These are phyloP conservation scores for Ctenopoma kingsleyae DNA, from an alignment of 2,797 vertebrate genomes.

Conservation along the genomic window DNA sequence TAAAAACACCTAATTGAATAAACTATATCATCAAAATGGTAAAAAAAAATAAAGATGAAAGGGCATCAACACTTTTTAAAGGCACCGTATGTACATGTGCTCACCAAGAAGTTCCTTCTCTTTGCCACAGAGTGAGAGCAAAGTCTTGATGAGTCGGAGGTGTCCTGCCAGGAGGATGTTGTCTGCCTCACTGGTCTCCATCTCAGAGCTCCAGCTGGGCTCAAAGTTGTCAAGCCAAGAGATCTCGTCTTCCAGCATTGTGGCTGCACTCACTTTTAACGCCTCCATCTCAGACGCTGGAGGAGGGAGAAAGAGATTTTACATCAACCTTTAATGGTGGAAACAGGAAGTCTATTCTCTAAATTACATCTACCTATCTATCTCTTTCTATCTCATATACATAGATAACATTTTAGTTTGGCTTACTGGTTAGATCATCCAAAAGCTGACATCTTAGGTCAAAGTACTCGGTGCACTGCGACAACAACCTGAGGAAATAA, in stretches of 20 bases:
- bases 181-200: constrained; percentile 97
- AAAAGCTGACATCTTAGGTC: constrained; percentile 96
- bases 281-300: constrained; percentile 97
- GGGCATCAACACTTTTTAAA: background rate
- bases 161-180: constrained; percentile 97
- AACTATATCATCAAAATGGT: background rate
- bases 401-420: background rate
- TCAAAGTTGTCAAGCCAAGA: constrained; percentile 99
- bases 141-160: constrained; percentile 96
- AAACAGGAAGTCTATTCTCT: background rate
- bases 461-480: constrained; percentile 98
- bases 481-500: constrained; percentile 87
- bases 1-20: no score
- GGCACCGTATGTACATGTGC: constrained; percentile 16
- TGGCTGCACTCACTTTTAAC: constrained; percentile 92
- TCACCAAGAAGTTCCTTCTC: constrained; percentile 98
- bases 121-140: constrained; percentile 94
- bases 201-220: constrained; percentile 95
- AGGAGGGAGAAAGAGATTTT: background rate
- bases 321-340: constrained; percentile 1
- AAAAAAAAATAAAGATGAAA: background rate
- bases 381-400: no score
- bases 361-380: background rate
- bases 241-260: constrained; percentile 98
- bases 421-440: constrained; percentile 97